Evolutionary conservation across 2,113 vertebrate species (phyloP), one percentile per base, ranked within the genome.

Genomic region (Tetrao urogallus): DNA sequence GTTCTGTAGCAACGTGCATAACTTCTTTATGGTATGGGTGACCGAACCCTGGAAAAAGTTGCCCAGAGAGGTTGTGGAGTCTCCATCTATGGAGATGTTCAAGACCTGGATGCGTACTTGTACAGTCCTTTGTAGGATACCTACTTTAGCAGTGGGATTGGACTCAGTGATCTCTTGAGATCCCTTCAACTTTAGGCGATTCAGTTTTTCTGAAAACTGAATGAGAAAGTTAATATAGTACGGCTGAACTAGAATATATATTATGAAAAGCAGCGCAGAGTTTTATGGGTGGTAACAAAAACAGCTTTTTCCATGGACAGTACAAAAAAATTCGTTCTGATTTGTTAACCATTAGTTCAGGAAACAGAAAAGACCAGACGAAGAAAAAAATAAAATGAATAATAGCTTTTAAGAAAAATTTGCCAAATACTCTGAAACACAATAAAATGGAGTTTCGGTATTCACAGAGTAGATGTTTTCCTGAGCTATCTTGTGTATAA

Each of bases 341-440:
- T 50, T 42, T 72, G 21, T 24, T 74, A 67, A 88, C 2, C 13
- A 21, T 38, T 80, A 21, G 71, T 17, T 57, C 8, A 75, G 16
- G 7, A 10, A 77, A 66, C 2, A 58, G 24, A 63, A 63, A 63
- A 47, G 19, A 24, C 7, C 9, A 25, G 50, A 79, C 65, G n/a
- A 71, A 30, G 8, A 80, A 81, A 73, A 3, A 3, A 82, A 69
- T 52, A n/a, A 60, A 79, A 76, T 45, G 1, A 56, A 42, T 14
- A 0, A 0, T 8, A 32, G 15, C 10, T 38, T 69, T n/a, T 1
- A 67, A 7, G 27, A 75, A n/a, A 3, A 32, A 43, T 27, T 82
- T 63, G 2, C 25, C 42, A 78, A 57, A 50, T 61, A 86, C 1
- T 81, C 77, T 19, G 25, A 86, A 77, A 81, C 16, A 69, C 5